Evolutionary conservation across 2,797 vertebrate genomes (phyloP), one percentile per base, ranked within the genome.

Genomic region (Bradypodion pumilum): DNA sequence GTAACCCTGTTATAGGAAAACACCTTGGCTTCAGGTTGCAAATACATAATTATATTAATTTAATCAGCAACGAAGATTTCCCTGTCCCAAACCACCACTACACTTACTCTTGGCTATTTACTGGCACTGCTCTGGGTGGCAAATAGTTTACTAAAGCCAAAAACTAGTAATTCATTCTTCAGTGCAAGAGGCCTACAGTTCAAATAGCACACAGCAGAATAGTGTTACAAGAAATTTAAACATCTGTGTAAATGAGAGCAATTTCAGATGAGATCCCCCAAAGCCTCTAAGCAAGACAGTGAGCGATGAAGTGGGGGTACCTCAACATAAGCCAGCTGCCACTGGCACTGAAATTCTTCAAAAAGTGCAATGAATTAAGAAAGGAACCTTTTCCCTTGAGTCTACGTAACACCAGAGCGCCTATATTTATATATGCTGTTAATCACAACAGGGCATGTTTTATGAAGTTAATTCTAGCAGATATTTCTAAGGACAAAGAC

Each of bases 211-310:
- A 29, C 19, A 13, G 13, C 21, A 74, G 63, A 32, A 35, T 13
- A 62, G n/a, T 49, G 62, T 40, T 7, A 69, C 32, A 78, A 56
- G 46, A 52, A 86, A 89, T 88, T 91, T 86, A 63, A 90, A 82
- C 10, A 83, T 78, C 65, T 15, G 52, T 4, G 49, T 37, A 70
- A 85, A 74, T 2, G 16, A 29, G 49, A 86, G 77, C 25, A 76
- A 25, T 70, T n/a, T 86, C 1, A 60, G 86, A 84, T 0, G 60
- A 63, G 73, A 49, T 12, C 68, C 68, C 59, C 73, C 70, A 83
- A 88, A 77, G 59, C 75, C 27, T 82, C 21, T 56, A 13, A 46
- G 21, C n/a, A 42, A 42, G 46, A 56, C 29, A 32, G 13, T 4
- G 19, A 2, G 29, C 68, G 25, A 2, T 16, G n/a, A 35, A 23